A percentile compares a stretch with the other conserved stretches of the same genome.
Evolutionary conservation across 2,888 invertebrate genomes (phyloP).

Genomic region (Mythimna lalbum): DNA sequence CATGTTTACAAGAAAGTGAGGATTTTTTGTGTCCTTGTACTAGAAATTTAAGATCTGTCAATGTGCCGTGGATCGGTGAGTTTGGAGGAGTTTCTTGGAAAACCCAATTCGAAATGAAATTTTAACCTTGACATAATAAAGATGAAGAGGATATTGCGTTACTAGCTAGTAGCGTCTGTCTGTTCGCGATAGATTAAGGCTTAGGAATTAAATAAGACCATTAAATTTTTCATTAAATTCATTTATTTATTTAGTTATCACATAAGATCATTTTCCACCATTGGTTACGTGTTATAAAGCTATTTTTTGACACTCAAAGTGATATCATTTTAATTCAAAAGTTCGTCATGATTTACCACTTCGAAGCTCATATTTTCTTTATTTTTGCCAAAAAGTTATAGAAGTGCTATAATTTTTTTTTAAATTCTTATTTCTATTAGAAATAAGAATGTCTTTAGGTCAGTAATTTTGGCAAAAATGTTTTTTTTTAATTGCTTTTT

Average conservation of each 20-base stretch:
- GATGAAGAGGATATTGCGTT: too few species aligned
- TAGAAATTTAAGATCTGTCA: too few species aligned
- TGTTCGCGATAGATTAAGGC: too few species aligned
- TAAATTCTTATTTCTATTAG: slow-evolving; percentile 4
- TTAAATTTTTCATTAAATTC: not conserved
- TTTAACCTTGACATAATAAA: too few species aligned
- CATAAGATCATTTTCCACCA: slow-evolving; percentile 14
- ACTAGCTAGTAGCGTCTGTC: too few species aligned
- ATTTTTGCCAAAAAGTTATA: slow-evolving; percentile 23
- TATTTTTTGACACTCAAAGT: slow-evolving; percentile 7
- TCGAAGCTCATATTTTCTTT: slow-evolving; percentile 20
- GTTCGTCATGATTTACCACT: not conserved
- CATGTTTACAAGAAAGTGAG: too few species aligned
- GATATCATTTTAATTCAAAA: not conserved
- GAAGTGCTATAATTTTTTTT: not conserved
- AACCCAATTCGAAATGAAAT: too few species aligned
- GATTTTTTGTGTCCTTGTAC: too few species aligned
- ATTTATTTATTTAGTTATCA: slow-evolving; percentile 48
- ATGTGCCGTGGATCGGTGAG: too few species aligned
- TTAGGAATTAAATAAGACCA: not conserved
- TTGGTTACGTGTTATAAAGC: not conserved
- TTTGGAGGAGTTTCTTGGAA: too few species aligned
- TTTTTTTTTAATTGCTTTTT: slow-evolving; percentile 21
- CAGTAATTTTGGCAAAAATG: slow-evolving; percentile 6
- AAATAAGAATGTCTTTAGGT: not conserved